Evolutionary conservation across 2,113 vertebrate genomes (phyloP).

Genomic region (Ptychochromis oligacanthus): DNA sequence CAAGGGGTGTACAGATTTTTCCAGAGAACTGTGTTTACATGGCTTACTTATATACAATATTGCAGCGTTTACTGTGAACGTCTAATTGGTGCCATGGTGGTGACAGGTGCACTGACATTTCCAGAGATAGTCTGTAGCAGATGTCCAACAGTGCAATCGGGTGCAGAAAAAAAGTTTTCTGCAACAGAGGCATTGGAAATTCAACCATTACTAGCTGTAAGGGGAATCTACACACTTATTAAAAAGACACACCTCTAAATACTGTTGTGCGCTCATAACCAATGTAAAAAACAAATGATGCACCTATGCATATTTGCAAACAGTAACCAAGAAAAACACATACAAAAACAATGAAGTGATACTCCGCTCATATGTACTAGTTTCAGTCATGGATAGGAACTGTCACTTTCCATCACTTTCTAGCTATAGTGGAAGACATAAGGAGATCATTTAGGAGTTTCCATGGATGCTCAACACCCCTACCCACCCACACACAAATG

Average conservation of each 20-base stretch:
- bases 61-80: conserved; percentile 18
- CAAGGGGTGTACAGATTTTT: background rate
- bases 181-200: conserved; percentile 45
- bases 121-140: conserved; percentile 14
- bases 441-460: too few species aligned
- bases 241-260: conserved; percentile 25
- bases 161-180: conserved; percentile 39
- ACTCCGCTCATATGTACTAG: background rate
- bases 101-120: conserved; percentile 31
- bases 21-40: conserved; percentile 10
- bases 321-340: conserved; percentile 1
- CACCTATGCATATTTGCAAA: conserved; percentile 4
- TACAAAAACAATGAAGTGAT: background rate
- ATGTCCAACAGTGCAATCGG: conserved; percentile 53
- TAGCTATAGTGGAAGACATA: background rate
- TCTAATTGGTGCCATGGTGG: conserved; percentile 2
- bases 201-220: conserved; percentile 25
- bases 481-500: background rate
- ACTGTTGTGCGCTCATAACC: background rate
- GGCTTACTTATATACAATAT: conserved; percentile 45
- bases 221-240: conserved; percentile 14
- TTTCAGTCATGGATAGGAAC: background rate
- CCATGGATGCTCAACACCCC: too few species aligned
- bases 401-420: background rate
- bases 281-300: conserved; percentile 16